These are phyloP conservation scores for Porites australiensis DNA, from an alignment of 64 coral and sea anemone species.

Conservation along the genomic window DNA sequence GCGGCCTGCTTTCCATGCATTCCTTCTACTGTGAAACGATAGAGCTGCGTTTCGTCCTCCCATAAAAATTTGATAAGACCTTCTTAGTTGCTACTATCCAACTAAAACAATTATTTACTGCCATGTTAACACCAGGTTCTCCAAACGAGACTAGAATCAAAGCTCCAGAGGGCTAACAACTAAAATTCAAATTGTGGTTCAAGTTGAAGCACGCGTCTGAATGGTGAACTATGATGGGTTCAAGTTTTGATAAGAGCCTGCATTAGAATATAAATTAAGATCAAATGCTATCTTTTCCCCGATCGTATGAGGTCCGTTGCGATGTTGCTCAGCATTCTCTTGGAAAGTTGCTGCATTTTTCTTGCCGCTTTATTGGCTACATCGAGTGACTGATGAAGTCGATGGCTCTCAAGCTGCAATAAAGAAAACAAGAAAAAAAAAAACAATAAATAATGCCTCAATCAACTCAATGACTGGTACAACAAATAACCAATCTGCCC, in stretches of 20 bases:
- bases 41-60: no score
- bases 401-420: slow-evolving; percentile 75
- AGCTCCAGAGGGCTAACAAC: no score
- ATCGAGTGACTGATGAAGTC: slow-evolving; percentile 90
- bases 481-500: neutral
- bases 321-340: slow-evolving; percentile 85
- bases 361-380: slow-evolving; percentile 90
- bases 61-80: no score
- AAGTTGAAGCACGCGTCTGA: neutral
- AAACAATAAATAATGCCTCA: no score
- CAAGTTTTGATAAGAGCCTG: neutral
- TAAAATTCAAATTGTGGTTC: no score
- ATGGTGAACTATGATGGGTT: neutral
- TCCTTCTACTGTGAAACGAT: no score
- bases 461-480: neutral
- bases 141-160: no score
- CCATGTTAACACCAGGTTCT: no score
- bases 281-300: slow-evolving; percentile 63
- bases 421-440: neutral
- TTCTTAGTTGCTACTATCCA: no score
- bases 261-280: neutral
- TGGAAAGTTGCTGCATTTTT: slow-evolving; percentile 83
- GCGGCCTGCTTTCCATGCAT: no score
- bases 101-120: no score
- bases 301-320: slow-evolving; percentile 86